Conservation (phyloP, 2,797 vertebrate species). For the Sebastes iracundus region DNA sequence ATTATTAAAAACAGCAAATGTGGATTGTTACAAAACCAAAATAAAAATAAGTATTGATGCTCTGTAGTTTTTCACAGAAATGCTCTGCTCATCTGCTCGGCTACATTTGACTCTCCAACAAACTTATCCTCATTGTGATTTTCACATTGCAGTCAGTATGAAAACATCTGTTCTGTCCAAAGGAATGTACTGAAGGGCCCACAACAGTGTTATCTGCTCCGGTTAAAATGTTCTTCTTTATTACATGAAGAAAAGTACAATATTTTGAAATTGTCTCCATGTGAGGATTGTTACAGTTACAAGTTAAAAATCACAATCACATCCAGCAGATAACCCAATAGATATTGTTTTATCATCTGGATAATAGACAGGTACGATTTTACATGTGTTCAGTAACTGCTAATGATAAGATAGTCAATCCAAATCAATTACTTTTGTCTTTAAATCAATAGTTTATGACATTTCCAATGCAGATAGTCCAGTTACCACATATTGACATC, state of each 20-base stretch:
- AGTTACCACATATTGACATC: not conserved
- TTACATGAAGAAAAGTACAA: not conserved
- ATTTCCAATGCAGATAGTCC: not conserved
- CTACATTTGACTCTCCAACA: not conserved
- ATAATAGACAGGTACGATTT: not conserved
- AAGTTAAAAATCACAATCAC: not conserved
- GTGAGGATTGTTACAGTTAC: not conserved
- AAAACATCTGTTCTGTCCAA: not conserved
- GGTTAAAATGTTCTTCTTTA: not conserved
- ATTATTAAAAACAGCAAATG: constrained; percentile 84
- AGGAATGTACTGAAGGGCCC: not conserved
- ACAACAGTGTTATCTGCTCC: not conserved
- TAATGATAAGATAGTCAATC: not conserved
- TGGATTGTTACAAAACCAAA: constrained; percentile 87
- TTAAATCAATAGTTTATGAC: not conserved
- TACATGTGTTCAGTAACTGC: not conserved
- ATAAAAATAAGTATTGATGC: constrained; percentile 73
- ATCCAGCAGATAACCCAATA: not conserved
- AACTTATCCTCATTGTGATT: not conserved
- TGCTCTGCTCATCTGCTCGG: constrained; percentile 1
- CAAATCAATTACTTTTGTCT: not conserved
- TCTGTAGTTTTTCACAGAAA: constrained; percentile 46
- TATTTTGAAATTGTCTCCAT: not conserved
- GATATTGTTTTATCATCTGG: not conserved
- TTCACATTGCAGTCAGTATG: not conserved